phyloP scores from a whole-genome alignment of 2,797 vertebrate genomes.

The Spatula versicolor region DNA sequence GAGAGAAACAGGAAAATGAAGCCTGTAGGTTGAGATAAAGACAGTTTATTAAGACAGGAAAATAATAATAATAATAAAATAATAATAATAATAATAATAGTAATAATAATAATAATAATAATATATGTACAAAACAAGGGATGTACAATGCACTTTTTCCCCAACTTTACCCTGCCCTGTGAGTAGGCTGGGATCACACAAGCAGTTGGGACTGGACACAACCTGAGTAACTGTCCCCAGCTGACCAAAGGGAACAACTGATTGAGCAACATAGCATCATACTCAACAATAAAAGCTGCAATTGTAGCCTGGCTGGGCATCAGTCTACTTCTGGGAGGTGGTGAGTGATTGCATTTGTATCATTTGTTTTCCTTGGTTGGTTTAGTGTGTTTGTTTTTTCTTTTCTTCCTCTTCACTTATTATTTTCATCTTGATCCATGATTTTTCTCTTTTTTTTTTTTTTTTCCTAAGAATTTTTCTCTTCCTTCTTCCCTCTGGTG shows the following conservation, averaged over 20 bases:
- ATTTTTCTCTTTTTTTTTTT: neutral
- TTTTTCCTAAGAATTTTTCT: neutral
- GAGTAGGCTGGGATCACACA: neutral
- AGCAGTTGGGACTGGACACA: neutral
- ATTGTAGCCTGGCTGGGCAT: neutral
- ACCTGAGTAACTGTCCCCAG: neutral
- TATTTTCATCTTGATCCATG: no score
- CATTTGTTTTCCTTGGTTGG: no score
- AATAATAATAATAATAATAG: no score
- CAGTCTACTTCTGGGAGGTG: neutral
- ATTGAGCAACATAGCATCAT: neutral
- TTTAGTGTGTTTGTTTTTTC: no score
- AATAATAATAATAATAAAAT: no score
- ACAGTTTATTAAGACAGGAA: no score
- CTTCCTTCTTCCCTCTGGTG: neutral
- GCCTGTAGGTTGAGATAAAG: no score
- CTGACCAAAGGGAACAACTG: neutral
- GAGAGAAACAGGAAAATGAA: no score
- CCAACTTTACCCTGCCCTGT: fast-evolving
- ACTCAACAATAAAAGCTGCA: neutral
- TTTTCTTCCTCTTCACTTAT: no score
- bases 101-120: no score
- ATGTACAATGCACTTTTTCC: neutral
- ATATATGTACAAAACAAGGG: no score
- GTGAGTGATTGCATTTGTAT: neutral